Percentiles rank a stretch among this genome's conserved stretches.
Conservation (phyloP, 2,797 vertebrate genomes). For the Pseudochirops corinnae region DNA sequence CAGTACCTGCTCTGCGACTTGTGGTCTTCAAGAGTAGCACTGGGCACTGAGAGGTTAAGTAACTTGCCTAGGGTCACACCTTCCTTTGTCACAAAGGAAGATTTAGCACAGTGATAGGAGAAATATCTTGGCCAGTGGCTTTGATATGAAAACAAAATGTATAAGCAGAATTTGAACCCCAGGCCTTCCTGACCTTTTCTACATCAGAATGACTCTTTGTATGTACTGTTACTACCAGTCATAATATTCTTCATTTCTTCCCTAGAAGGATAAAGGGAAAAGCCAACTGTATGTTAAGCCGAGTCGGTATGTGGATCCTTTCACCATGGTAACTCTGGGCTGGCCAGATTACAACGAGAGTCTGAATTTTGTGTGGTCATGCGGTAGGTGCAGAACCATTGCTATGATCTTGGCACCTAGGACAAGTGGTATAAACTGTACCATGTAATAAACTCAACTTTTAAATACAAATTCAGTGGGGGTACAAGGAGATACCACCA, state of each 20-base stretch:
- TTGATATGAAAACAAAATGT: too few relatives aligned
- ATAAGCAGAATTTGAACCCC: neutral
- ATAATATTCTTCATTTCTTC: conserved; percentile 50
- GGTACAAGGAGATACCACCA: neutral
- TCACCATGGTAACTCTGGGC: conserved; percentile 79
- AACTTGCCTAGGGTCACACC: too few relatives aligned
- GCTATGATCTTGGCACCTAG: neutral
- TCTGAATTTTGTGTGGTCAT: conserved; percentile 83
- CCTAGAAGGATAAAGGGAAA: conserved; percentile 74
- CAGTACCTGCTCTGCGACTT: neutral
- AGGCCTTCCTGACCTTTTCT: neutral
- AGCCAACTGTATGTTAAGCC: conserved; percentile 78
- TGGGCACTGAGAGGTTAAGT: neutral
- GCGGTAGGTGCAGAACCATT: conserved; percentile 80
- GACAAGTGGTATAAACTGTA: neutral
- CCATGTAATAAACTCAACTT: neutral
- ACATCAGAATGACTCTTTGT: neutral
- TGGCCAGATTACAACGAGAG: conserved; percentile 77
- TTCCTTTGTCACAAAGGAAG: too few relatives aligned
- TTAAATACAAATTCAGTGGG: neutral
- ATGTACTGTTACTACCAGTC: neutral
- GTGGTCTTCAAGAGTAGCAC: neutral
- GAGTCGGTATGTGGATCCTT: conserved; percentile 79
- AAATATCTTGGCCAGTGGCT: too few relatives aligned
- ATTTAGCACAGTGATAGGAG: too few relatives aligned